Percentiles rank a stretch among this genome's conserved stretches.
These are phyloP conservation scores for Microcebus ravelobensis DNA, from an alignment of 2,113 vertebrate genomes.

Conservation along the genomic window DNA sequence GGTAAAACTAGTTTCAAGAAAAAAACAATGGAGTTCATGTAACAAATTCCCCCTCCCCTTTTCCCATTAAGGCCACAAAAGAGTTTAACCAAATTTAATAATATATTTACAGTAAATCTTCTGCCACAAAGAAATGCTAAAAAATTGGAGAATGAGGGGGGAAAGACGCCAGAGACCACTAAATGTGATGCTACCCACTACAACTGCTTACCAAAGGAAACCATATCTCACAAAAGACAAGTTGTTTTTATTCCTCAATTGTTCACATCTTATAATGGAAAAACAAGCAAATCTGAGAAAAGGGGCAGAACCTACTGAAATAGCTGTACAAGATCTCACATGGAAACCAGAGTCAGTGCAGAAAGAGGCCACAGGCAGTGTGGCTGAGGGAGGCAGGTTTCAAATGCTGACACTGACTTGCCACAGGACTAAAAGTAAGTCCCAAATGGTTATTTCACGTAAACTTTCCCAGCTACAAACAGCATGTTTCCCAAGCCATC, in stretches of 20 bases:
- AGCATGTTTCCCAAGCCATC: neutral
- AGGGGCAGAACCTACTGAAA: neutral
- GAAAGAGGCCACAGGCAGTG: neutral
- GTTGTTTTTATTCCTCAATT: neutral
- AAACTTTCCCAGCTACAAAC: conserved; percentile 4
- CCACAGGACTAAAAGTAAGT: neutral
- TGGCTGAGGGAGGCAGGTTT: neutral
- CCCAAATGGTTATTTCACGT: neutral
- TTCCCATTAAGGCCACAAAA: neutral
- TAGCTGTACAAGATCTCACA: neutral
- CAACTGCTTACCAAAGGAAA: neutral
- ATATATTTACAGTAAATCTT: neutral
- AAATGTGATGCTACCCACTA: neutral
- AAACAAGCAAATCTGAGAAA: conserved; percentile 13
- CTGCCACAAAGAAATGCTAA: neutral
- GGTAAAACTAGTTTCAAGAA: neutral
- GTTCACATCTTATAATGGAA: neutral
- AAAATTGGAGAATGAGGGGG: neutral
- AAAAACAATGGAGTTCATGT: neutral
- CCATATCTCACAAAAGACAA: neutral
- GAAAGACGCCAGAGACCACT: neutral
- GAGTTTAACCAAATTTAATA: neutral
- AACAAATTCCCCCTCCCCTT: neutral
- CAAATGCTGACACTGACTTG: neutral
- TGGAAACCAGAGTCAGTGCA: neutral